Conservation (phyloP, 2,113 vertebrate genomes). For the Lathamus discolor region DNA sequence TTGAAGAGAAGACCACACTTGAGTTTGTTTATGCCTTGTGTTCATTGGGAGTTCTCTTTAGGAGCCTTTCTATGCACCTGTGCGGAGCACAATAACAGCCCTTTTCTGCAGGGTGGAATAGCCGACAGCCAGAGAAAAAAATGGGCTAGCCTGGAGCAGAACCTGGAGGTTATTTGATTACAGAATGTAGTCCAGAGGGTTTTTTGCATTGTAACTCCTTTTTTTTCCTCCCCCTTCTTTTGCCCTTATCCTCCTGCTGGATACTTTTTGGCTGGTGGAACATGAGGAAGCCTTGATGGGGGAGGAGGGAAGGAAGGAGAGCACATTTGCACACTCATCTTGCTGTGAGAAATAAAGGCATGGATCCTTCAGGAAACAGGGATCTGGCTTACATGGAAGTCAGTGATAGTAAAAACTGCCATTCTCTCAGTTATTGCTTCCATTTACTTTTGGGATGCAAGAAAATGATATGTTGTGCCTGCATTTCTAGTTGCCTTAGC, state of each 20-base stretch:
- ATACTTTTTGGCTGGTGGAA: slow-evolving; percentile 16
- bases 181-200: neutral
- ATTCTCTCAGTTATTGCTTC: neutral
- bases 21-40: slow-evolving; percentile 71
- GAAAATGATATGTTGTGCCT: neutral
- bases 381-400: neutral
- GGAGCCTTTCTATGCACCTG: slow-evolving; percentile 63
- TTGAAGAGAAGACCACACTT: slow-evolving; percentile 68
- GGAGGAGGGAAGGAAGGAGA: neutral
- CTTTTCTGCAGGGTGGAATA: slow-evolving; percentile 29
- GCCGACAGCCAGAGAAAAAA: slow-evolving; percentile 5
- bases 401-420: neutral
- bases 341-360: neutral
- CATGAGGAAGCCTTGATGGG: neutral
- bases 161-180: slow-evolving; percentile 43
- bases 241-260: neutral
- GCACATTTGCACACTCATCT: neutral
- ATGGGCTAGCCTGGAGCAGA: slow-evolving; percentile 9
- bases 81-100: slow-evolving; percentile 44
- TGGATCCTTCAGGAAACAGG: neutral
- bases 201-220: neutral
- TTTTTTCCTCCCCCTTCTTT: neutral
- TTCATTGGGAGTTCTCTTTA: slow-evolving; percentile 62
- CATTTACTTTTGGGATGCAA: neutral
- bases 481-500: neutral